These are phyloP conservation scores for Diaphora mendica DNA, from an alignment of 2,888 invertebrate species.

Conservation along the genomic window DNA sequence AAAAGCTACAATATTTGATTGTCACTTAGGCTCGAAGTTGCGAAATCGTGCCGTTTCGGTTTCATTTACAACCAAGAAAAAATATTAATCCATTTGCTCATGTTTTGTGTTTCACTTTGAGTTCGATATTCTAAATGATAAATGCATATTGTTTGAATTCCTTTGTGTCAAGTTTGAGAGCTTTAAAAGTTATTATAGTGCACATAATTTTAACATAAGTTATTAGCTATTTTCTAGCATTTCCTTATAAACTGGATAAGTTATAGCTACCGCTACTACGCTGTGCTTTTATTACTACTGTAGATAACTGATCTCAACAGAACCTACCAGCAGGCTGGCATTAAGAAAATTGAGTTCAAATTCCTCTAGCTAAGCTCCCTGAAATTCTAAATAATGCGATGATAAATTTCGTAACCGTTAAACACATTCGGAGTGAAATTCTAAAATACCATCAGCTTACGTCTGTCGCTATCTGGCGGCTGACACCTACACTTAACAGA, in stretches of 20 bases:
- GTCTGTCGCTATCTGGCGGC: slow-evolving; percentile 63
- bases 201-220: slow-evolving; percentile 4
- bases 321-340: slow-evolving; percentile 15
- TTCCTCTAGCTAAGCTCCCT: slow-evolving; percentile 31
- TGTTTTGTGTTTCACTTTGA: slow-evolving; percentile 21
- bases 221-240: neutral
- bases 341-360: slow-evolving; percentile 28
- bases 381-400: slow-evolving; percentile 34
- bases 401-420: slow-evolving; percentile 46
- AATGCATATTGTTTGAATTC: slow-evolving; percentile 24
- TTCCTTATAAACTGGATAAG: neutral
- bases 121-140: slow-evolving; percentile 25
- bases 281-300: neutral
- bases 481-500: slow-evolving; percentile 62
- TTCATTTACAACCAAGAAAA: slow-evolving; percentile 44
- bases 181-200: slow-evolving; percentile 12
- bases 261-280: slow-evolving; percentile 2
- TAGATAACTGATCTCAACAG: slow-evolving; percentile 2
- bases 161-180: slow-evolving; percentile 26
- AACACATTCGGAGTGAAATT: slow-evolving; percentile 54
- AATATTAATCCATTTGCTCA: slow-evolving; percentile 34
- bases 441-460: slow-evolving; percentile 60
- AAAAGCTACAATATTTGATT: slow-evolving; percentile 58
- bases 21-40: slow-evolving; percentile 60
- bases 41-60: slow-evolving; percentile 47